Evolutionary conservation across 1,140 invertebrate genomes (phyloP), one percentile per base, ranked within the genome.

Genomic region (Phymastichus coffea): DNA sequence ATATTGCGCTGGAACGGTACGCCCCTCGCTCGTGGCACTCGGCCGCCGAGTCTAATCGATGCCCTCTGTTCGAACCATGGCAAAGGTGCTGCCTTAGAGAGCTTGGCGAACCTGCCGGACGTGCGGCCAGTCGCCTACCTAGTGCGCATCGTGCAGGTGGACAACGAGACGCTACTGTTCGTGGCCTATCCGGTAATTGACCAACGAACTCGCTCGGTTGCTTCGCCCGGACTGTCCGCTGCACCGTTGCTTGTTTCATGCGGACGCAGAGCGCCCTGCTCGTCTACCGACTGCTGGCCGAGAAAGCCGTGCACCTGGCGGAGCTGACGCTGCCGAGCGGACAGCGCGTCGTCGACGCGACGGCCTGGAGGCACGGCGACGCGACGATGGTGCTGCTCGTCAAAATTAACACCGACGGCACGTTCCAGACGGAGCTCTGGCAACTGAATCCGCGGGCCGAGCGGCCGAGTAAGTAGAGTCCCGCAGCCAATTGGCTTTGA

Each of bases 1-100:
- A 51, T 73, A 22, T 61, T 65, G 22, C 67, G 65, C 52, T 74
- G 72, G 71, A 64, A 72, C 14, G 70, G 70, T 71, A 15, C 8
- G 58, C 63, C n/a, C 12, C 6, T 33, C 6, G 6, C 28, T 20
- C 25, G 12, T 7, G 12, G 28, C 12, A 33, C 6, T 33, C 6
- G 12, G 12, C 8, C 2, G 0, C 8, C 1, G 0, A 35, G 7
- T 15, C 10, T 30, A n/a, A 8, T n/a, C 19, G 23, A n/a, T n/a
- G n/a, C n/a, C n/a, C n/a, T n/a, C n/a, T n/a, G n/a, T n/a, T n/a
- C 15, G 10, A 23, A 14, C 9, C 20, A 12, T 28, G 1, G 61
- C 53, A 2, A 19, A 72, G 70, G 70, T n/a, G 55, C 17, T 17
- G 68, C 67, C 49, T 47, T 73, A 7, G 17, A 71, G 19, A 49